Base-by-base conservation (phyloP, 2,888 invertebrate genomes). In the Aleiodes leptofemur region DNA sequence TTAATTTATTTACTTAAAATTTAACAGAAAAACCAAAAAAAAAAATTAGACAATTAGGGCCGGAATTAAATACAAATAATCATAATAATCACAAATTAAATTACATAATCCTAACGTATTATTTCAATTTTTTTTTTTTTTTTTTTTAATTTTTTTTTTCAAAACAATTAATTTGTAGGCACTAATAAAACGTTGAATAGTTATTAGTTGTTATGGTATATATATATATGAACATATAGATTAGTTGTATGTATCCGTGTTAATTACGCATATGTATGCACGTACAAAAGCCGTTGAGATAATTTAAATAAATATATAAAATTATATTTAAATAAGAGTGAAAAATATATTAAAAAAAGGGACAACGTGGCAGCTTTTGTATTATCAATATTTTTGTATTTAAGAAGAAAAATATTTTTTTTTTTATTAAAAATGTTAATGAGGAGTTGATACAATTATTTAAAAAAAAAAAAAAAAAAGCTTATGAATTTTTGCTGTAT, bases 211-310 rank as follows among this genome's bases (percentile, higher is more conserved):
- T 75, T 50, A 75, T 75, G 72, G 68, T 75, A 75, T 72, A 75
- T 16, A 72, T 38, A 53, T 72, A 75, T 16, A 72, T 38, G 34
- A 48, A 72, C 64, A 34, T 57, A 38, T 66, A 75, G 68, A 75
- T 72, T 74, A 75, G 75, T 75, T 71, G 75, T 66, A 70, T 75
- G 68, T 75, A 70, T 70, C 74, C 71, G 75, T 75, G 71, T 75
- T 74, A 51, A 72, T 70, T 56, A 57, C 66, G 75, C 75, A 72
- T 75, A 68, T 75, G 71, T 72, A 71, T 75, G 71, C 75, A 75
- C 57, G 66, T 72, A 23, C 29, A 71, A 68, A 72, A 14, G 50
- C 66, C 75, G 53, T 72, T 53, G 31, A 59, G 23, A 43, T 43
- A 64, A 48, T 43, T 43, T 23, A 64, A 51, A 16, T n/a, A 38